A percentile compares a stretch with the other conserved stretches of the same genome.
Conservation (phyloP, 2,888 invertebrate species). For the Tuta absoluta region DNA sequence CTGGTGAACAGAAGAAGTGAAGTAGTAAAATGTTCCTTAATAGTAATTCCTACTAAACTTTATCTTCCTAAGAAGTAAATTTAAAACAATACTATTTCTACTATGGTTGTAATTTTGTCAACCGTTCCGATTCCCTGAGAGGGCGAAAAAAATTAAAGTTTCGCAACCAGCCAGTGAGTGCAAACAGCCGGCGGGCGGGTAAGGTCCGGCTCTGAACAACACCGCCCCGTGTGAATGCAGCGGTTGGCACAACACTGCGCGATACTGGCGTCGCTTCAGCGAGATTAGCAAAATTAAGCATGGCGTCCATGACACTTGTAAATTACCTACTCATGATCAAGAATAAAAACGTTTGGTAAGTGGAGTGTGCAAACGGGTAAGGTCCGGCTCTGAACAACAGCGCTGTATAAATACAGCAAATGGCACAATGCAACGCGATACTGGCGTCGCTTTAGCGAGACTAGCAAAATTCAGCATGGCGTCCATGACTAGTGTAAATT, state of each 20-base stretch:
- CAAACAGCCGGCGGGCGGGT: neutral
- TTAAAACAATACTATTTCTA: no score
- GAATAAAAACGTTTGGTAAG: no score
- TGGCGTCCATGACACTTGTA: no score
- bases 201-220: slow-evolving; percentile 1
- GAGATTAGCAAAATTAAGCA: neutral
- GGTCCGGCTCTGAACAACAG: no score
- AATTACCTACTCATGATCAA: no score
- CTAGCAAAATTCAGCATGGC: neutral
- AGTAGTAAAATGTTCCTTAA: no score
- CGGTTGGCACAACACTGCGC: neutral
- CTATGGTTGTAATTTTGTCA: no score
- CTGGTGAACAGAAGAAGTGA: no score
- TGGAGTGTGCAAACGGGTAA: no score
- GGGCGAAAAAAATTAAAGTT: neutral
- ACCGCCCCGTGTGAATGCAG: neutral
- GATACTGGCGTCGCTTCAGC: neutral
- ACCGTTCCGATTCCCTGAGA: neutral
- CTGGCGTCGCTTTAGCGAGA: neutral
- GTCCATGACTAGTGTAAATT: neutral
- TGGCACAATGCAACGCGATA: slow-evolving; percentile 21
- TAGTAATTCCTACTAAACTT: no score
- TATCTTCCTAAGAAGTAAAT: no score
- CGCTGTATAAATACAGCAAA: slow-evolving; percentile 25
- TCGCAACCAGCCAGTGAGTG: neutral